Percentiles rank a stretch among this genome's conserved stretches.
Conservation (phyloP, 1,140 invertebrate genomes). For the Drosophila melanica region DNA sequence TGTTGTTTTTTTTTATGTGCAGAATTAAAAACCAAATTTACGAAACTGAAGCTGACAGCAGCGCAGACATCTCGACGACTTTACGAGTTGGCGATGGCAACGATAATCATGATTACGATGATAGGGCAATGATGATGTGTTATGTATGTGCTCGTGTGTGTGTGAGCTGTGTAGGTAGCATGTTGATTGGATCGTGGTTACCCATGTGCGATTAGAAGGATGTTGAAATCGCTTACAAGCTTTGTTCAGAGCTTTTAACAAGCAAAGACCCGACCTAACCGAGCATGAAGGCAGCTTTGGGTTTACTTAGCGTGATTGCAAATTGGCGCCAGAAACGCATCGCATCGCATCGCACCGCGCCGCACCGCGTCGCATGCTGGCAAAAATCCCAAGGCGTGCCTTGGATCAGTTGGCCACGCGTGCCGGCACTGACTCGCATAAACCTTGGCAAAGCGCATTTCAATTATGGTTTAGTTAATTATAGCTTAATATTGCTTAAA, state of each 20-base stretch:
- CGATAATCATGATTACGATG: conserved; percentile 54
- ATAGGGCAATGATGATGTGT: conserved; percentile 59
- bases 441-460: conserved; percentile 70
- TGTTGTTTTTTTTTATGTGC: conserved; percentile 26
- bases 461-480: conserved; percentile 75
- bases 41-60: conserved; percentile 47
- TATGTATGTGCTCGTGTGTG: conserved; percentile 14
- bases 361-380: conserved; percentile 39
- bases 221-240: conserved; percentile 39
- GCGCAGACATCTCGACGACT: conserved; percentile 53
- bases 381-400: conserved; percentile 39
- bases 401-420: conserved; percentile 48
- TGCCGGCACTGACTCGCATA: conserved; percentile 7
- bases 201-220: conserved; percentile 49
- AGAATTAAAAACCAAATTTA: conserved; percentile 63
- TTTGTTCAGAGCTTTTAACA: conserved; percentile 10
- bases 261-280: conserved; percentile 56
- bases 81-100: conserved; percentile 59
- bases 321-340: conserved; percentile 34
- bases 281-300: conserved; percentile 70
- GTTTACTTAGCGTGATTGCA: conserved; percentile 75
- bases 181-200: conserved; percentile 18
- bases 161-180: background rate
- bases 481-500: conserved; percentile 69
- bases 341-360: conserved; percentile 25